Conservation (phyloP, 2,888 invertebrate species). For the Ochropacha duplaris region DNA sequence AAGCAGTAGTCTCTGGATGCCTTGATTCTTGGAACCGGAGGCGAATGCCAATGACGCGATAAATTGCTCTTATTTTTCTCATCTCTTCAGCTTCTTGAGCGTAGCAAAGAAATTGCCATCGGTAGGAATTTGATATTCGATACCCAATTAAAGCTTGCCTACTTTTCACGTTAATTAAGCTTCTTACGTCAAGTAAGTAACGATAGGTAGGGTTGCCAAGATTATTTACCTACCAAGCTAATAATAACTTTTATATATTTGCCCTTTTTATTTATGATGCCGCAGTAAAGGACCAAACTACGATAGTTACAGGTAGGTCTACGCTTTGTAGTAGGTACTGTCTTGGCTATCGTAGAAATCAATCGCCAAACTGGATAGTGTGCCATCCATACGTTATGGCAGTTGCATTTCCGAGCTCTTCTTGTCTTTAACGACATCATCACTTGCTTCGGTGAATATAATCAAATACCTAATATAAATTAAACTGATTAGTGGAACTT, state of each 20-base stretch:
- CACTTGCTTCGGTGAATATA: no score
- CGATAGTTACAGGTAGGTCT: no score
- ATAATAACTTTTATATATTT: not conserved
- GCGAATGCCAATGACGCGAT: conserved; percentile 69
- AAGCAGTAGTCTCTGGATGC: conserved; percentile 28
- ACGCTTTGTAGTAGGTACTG: no score
- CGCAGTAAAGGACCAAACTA: no score
- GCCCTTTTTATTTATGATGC: no score
- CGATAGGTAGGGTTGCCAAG: not conserved
- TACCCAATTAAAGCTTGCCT: conserved; percentile 6
- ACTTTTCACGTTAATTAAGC: conserved; percentile 10
- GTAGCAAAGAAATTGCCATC: conserved; percentile 21
- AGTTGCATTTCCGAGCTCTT: no score
- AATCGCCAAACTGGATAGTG: no score
- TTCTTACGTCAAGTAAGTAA: conserved; percentile 4
- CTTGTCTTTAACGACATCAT: no score
- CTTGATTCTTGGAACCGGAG: conserved; percentile 43
- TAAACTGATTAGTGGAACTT: no score
- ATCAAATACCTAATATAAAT: no score
- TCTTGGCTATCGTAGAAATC: no score
- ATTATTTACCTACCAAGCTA: not conserved
- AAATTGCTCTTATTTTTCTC: conserved; percentile 68
- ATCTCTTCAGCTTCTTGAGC: conserved; percentile 41
- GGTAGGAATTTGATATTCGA: conserved; percentile 13
- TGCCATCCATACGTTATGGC: no score